These are phyloP conservation scores for Mactra quadrangularis DNA, from an alignment of 1,140 invertebrate genomes.

Conservation along the genomic window DNA sequence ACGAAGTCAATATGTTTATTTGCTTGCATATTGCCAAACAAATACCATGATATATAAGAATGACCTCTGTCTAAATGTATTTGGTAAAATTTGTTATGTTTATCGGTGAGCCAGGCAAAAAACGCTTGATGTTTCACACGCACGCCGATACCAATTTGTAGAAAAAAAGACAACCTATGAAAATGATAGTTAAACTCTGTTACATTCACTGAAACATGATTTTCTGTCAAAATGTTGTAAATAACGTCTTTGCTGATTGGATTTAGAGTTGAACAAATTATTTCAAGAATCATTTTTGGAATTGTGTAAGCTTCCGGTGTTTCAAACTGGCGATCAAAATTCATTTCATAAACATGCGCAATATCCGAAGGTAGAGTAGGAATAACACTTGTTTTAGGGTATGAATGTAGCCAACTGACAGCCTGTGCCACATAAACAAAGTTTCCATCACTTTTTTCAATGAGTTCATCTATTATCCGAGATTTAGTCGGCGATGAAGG, in stretches of 20 bases:
- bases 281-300: constrained; percentile 7
- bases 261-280: constrained; percentile 13
- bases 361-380: constrained; percentile 13
- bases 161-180: neutral
- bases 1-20: no score
- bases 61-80: no score
- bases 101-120: constrained; percentile 2
- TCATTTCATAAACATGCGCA: constrained; percentile 39
- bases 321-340: constrained; percentile 40
- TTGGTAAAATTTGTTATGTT: no score
- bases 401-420: neutral
- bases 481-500: no score
- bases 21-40: no score
- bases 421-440: constrained; percentile 34
- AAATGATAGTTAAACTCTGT: neutral
- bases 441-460: constrained; percentile 29
- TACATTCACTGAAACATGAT: neutral
- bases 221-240: neutral
- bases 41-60: no score
- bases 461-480: no score
- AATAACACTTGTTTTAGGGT: neutral
- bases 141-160: neutral
- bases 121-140: constrained; percentile 2
- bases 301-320: neutral
- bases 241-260: constrained; percentile 9